Evolutionary conservation across 2,113 vertebrate genomes (phyloP), one percentile per base, ranked within the genome.

Genomic region (Prinia subflava): DNA sequence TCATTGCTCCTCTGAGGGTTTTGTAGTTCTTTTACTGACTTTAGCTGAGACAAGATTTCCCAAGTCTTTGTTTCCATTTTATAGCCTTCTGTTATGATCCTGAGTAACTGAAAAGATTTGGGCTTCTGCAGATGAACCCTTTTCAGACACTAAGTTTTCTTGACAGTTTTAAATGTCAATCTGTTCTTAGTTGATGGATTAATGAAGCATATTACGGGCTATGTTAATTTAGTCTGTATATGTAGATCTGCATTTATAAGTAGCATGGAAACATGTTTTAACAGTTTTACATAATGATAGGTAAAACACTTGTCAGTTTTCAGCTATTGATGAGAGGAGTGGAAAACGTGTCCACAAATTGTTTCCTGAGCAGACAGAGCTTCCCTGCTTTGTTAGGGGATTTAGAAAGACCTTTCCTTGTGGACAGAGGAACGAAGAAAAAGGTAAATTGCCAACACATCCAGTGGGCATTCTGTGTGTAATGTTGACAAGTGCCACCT

Each of bases 261-360:
- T 77, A 79, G 57, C 77, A 73, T 83, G 85, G 96, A 92, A 96
- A 95, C 24, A 68, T 80, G 88, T 95, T 92, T 97, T 96, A 97
- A 87, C 88, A 92, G 87, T 95, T 96, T 95, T 89, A 94, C 16
- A 19, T 87, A 94, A 82, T 19, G 92, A 93, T 92, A 94, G 74
- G 81, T 92, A 83, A 95, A 97, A 94, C 59, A 92, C 83, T 77
- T 2, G 1, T 69, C 80, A 86, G 0, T 68, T 75, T 92, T 85
- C 77, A 63, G n/a, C 57, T 94, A 47, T 50, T 0, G 0, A 68
- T 42, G 59, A 90, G 30, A 87, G 7, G 42, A 80, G 11, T 24
- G 37, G 70, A 75, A 91, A 95, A 79, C 57, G 53, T 88, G 67
- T 91, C 64, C 33, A 47, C 78, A 90, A 39, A 92, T 91, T 90